A percentile compares a stretch with the other conserved stretches of the same genome.
Evolutionary conservation across 2,113 vertebrate genomes (phyloP).

Genomic region (Lethenteron reissneri): DNA sequence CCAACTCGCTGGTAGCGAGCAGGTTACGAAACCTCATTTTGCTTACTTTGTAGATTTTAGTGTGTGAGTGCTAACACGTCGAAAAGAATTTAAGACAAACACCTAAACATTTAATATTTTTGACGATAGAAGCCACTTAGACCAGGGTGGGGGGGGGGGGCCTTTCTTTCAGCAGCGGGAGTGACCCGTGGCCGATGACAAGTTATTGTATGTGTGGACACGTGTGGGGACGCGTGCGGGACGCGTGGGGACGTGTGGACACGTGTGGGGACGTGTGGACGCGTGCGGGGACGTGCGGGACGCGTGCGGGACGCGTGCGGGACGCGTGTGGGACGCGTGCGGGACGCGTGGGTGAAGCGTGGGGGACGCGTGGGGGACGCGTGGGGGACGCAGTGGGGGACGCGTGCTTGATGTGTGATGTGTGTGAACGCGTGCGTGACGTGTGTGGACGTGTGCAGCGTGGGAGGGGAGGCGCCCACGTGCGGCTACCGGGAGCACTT

Average conservation of each 20-base stretch:
- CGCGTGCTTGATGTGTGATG: not conserved
- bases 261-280: too few relatives aligned
- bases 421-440: not conserved
- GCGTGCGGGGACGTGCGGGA: not conserved
- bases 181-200: not conserved
- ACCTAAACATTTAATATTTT: too few relatives aligned
- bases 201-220: not conserved
- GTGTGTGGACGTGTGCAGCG: too few relatives aligned
- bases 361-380: not conserved
- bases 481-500: constrained; percentile 19
- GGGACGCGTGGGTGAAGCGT: not conserved
- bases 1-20: not conserved
- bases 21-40: too few relatives aligned
- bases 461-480: too few relatives aligned
- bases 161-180: not conserved
- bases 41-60: too few relatives aligned
- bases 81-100: too few relatives aligned
- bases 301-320: not conserved
- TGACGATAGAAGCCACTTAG: too few relatives aligned
- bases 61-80: too few relatives aligned
- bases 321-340: not conserved
- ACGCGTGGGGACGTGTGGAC: not conserved
- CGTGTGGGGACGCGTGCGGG: too few relatives aligned
- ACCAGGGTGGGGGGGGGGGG: too few relatives aligned
- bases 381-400: not conserved